These are phyloP conservation scores for Pseudopodoces humilis DNA, from an alignment of 2,113 vertebrate species.

Conservation along the genomic window DNA sequence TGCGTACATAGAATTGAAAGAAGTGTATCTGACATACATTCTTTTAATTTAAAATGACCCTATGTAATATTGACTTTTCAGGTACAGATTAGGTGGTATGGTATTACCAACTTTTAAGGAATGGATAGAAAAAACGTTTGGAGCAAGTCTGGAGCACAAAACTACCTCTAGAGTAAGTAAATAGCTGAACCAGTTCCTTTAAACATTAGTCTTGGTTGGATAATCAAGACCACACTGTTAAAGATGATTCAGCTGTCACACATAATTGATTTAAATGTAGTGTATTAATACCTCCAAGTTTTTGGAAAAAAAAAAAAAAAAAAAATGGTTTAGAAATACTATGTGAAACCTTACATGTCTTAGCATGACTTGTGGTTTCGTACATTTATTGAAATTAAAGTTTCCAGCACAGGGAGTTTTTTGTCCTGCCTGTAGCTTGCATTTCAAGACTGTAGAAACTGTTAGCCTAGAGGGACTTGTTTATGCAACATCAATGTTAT, in stretches of 20 bases:
- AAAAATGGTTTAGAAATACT: neutral
- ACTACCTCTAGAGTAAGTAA: conserved; percentile 88
- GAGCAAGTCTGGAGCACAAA: conserved; percentile 91
- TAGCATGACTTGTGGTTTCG: neutral
- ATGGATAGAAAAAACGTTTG: conserved; percentile 91
- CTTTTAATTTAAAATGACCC: conserved; percentile 51
- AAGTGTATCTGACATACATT: conserved; percentile 30
- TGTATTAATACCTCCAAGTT: neutral
- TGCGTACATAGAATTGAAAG: neutral
- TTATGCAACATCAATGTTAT: neutral
- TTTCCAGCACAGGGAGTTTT: neutral
- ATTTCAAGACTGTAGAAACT: neutral
- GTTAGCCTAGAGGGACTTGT: neutral
- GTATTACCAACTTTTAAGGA: conserved; percentile 90
- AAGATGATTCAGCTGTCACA: neutral
- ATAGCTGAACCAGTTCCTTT: conserved; percentile 40
- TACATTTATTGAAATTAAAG: neutral
- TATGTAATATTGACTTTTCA: conserved; percentile 71
- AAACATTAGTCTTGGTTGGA: conserved; percentile 8
- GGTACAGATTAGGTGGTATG: conserved; percentile 94
- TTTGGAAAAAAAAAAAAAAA: neutral
- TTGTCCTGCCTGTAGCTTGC: neutral
- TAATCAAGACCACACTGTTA: conserved; percentile 9
- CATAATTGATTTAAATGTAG: neutral
- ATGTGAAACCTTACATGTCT: neutral